phyloP scores from a whole-genome alignment of 2,888 invertebrate genomes.

The Caenorhabditis parvicauda region DNA sequence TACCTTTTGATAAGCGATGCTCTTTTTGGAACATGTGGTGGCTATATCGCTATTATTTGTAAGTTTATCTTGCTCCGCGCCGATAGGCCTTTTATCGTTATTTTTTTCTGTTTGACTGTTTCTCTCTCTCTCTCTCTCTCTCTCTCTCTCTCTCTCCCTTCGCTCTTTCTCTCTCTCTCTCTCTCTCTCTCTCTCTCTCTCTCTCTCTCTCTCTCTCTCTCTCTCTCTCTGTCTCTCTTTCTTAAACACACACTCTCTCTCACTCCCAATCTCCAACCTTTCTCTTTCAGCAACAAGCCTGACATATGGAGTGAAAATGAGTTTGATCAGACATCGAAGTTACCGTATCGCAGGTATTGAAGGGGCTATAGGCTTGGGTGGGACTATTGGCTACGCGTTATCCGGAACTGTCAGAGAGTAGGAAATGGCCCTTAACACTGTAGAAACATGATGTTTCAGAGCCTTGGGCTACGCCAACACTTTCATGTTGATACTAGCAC shows the following conservation, averaged over 20 bases:
- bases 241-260: too few relatives aligned
- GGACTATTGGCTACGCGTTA: conserved; percentile 62
- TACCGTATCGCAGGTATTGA: conserved; percentile 63
- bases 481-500: conserved; percentile 55
- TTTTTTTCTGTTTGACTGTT: neutral
- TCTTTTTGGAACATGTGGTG: conserved; percentile 63
- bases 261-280: too few relatives aligned
- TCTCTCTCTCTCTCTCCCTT: neutral
- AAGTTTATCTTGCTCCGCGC: conserved; percentile 10
- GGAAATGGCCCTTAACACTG: conserved; percentile 5
- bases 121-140: too few relatives aligned
- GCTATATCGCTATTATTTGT: conserved; percentile 63
- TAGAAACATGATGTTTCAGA: conserved; percentile 42
- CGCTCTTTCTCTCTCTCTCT: too few relatives aligned
- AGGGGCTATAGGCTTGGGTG: conserved; percentile 63
- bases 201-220: too few relatives aligned
- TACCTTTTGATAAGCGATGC: conserved; percentile 63
- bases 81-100: neutral
- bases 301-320: conserved; percentile 63
- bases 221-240: too few relatives aligned
- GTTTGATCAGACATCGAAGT: conserved; percentile 52
- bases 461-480: conserved; percentile 62
- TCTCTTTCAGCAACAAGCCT: conserved; percentile 55
- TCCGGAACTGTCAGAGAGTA: conserved; percentile 62
- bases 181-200: too few relatives aligned